phyloP scores from a whole-genome alignment of 2,113 vertebrate species.

The Zapus hudsonius region DNA sequence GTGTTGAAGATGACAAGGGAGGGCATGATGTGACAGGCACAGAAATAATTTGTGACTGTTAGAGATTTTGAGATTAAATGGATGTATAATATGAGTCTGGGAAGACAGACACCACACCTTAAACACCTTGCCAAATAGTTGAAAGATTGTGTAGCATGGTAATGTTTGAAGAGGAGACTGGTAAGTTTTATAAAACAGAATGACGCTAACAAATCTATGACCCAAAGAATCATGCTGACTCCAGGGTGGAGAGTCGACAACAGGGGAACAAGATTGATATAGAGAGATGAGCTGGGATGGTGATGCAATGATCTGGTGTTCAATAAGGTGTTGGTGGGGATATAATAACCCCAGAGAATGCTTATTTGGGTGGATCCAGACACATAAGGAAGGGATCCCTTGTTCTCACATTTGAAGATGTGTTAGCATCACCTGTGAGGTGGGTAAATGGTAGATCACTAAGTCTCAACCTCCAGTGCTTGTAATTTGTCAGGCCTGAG shows the following conservation, averaged over 20 bases:
- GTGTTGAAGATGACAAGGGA: background rate
- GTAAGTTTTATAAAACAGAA: background rate
- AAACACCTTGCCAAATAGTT: background rate
- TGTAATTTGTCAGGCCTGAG: background rate
- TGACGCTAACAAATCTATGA: background rate
- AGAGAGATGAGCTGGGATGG: background rate
- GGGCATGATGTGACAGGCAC: background rate
- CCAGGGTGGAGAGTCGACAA: background rate
- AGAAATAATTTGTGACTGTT: background rate
- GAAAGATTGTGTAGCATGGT: background rate
- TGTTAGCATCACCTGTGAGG: background rate
- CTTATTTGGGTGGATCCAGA: background rate
- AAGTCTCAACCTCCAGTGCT: background rate
- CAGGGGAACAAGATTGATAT: background rate
- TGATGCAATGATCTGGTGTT: background rate
- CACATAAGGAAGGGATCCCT: background rate
- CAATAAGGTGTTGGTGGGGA: background rate
- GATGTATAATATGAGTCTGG: background rate
- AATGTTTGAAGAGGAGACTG: background rate
- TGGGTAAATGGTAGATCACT: background rate
- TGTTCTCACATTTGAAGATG: background rate
- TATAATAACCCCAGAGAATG: background rate
- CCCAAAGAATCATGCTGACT: background rate
- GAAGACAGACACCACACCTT: background rate
- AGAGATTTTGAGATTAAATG: conserved; percentile 16